Evolutionary conservation across 2,797 vertebrate genomes (phyloP), one percentile per base, ranked within the genome.

Genomic region (Clarias fuscus): DNA sequence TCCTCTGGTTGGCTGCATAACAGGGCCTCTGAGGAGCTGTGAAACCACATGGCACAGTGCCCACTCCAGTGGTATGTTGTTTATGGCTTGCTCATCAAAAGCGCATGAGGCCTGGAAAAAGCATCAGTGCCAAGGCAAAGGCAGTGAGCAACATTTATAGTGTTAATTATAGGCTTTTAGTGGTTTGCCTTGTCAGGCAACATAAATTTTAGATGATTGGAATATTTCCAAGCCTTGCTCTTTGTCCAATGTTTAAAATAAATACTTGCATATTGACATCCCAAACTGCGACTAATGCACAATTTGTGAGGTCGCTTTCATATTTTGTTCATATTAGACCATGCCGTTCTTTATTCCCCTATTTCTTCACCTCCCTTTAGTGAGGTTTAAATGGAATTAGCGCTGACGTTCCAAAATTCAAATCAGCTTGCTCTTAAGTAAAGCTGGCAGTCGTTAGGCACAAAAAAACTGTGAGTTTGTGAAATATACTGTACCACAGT

Each of bases 331-430:
- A 56, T 3, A 56, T 56, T 14, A 27, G 33, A 11, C 18, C 13
- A 27, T 58, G n/a, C 27, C n/a, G 0, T 14, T 53, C 24, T 17
- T 75, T 17, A 53, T 75, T 75, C 14, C 14, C 27, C 65, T n/a
- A 14, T 77, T 73, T 71, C 33, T n/a, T 62, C 27, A 22, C 76
- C 48, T 64, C 40, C 30, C 80, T 84, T 33, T 48, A 78, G 5
- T 48, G 18, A 53, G 43, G 61, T 73, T 65, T 61, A 18, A 97
- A 97, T 97, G 94, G 96, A 96, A 97, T 97, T 97, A 97, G 97
- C 95, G 95, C 96, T 95, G 95, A 95, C 95, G 96, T 92, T 98
- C 95, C 95, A 96, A 93, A 93, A 97, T 97, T 97, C 96, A 97
- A 98, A 96, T 18, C 24, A 10, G 24, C 17, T 73, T 75, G 24